Evolutionary conservation across 1,140 invertebrate genomes (phyloP).

Genomic region (Bombus haemorrhoidalis): DNA sequence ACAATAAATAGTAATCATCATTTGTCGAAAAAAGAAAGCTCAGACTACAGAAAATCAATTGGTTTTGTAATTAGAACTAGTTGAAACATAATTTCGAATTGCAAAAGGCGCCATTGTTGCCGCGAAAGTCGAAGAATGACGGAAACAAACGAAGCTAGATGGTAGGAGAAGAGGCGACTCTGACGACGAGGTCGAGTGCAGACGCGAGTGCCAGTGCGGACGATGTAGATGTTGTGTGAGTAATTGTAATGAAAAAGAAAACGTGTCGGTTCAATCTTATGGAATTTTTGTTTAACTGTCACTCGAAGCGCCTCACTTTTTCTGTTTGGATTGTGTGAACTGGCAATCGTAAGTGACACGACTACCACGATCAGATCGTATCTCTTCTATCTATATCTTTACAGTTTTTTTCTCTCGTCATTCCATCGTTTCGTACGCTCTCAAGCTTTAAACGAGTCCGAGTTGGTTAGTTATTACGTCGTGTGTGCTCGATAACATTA

Average conservation of each 20-base stretch:
- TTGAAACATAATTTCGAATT: not conserved
- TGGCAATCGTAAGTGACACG: slow-evolving; percentile 51
- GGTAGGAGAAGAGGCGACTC: not conserved
- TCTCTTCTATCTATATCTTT: slow-evolving; percentile 9
- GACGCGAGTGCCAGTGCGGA: slow-evolving; percentile 66
- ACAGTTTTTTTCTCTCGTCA: slow-evolving; percentile 1
- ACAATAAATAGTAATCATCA: not conserved
- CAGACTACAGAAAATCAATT: not conserved
- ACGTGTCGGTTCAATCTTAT: slow-evolving; percentile 62
- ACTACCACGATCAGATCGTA: slow-evolving; percentile 31
- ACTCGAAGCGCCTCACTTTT: slow-evolving; percentile 4
- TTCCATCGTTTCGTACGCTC: not conserved
- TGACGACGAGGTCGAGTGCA: slow-evolving; percentile 25
- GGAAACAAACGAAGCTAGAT: slow-evolving; percentile 48
- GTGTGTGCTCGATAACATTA: not conserved
- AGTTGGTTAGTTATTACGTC: not conserved
- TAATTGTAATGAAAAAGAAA: slow-evolving; percentile 70
- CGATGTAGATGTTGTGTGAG: slow-evolving; percentile 54
- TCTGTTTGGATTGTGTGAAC: slow-evolving; percentile 41
- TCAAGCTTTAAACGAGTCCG: not conserved
- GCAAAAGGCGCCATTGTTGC: slow-evolving; percentile 9
- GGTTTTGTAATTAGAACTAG: not conserved
- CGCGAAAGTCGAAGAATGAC: slow-evolving; percentile 36
- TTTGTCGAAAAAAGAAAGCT: not conserved
- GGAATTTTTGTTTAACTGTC: slow-evolving; percentile 49